phyloP scores from a whole-genome alignment of 2,113 vertebrate species.

The Struthidea cinerea region DNA sequence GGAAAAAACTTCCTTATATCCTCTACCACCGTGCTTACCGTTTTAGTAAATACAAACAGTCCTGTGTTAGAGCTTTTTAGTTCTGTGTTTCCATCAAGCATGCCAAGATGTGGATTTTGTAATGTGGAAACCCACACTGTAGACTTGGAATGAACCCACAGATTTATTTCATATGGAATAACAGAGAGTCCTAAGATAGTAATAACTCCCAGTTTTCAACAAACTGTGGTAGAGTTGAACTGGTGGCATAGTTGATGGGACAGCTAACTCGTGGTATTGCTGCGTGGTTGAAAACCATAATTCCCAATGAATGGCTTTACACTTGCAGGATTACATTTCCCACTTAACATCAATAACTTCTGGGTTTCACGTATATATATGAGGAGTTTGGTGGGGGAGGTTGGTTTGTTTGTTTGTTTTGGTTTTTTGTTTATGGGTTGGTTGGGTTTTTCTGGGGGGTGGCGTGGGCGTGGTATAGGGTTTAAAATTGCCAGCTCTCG shows the following conservation, averaged over 20 bases:
- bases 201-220: background rate
- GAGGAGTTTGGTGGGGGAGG: background rate
- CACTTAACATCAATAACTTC: background rate
- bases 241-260: background rate
- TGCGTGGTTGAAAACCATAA: background rate
- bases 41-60: slow-evolving; percentile 19
- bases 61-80: background rate
- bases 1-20: background rate
- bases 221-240: background rate
- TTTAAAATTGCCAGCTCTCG: background rate
- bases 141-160: background rate
- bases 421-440: background rate
- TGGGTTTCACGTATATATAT: background rate
- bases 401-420: background rate
- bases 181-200: background rate
- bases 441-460: background rate
- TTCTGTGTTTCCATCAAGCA: background rate
- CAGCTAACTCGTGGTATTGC: background rate
- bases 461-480: background rate
- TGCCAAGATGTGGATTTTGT: slow-evolving; percentile 41
- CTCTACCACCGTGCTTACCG: accelerated
- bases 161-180: background rate
- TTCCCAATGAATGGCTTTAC: background rate
- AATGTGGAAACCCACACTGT: slow-evolving; percentile 10
- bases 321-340: background rate